Evolutionary conservation across 2,888 invertebrate species (phyloP), one percentile per base, ranked within the genome.

Genomic region (Acanthacorydalis orientalis): DNA sequence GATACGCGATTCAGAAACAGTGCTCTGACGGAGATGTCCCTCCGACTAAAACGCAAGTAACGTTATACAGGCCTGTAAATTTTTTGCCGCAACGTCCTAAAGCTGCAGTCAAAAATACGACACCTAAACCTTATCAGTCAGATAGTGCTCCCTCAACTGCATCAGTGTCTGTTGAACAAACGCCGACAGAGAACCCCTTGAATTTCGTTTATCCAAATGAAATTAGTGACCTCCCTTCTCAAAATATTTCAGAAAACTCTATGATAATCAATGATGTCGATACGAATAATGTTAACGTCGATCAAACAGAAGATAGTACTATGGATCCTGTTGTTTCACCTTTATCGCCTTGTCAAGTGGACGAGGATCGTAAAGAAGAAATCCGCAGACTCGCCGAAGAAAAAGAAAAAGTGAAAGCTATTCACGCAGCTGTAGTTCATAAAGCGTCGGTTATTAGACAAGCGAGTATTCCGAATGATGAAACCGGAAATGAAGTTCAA

Each of bases 11-110:
- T 35, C 67, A 64, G 51, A 73, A 68, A 55, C 68, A 72, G 50
- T 63, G 68, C 45, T 71, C 73, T 7, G 66, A 70, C 49, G 64
- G 69, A 41, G 62, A 64, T 7, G 64, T 70, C 15, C 57, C 55
- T 42, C 51, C 40, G 46, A 52, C 45, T 43, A 53, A 46, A 44
- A 43, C 33, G 35, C 44, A 38, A 43, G 43, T 39, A 12, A 15
- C 33, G 33, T 34, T 16, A 14, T 51, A 51, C 31, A 54, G 48
- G 39, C 55, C 57, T 3, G 55, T 55, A 6, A 56, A 56, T 11
- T 52, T 55, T 11, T 43, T 46, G 38, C 48, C 54, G 45, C 23
- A 6, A 23, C 23, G 23, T 23, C 3, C 23, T 23, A 55, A 46
- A 43, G 51, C 49, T 53, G 53, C 52, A 48, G 63, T 65, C 12